phyloP scores from a whole-genome alignment of 2,797 vertebrate species.

The Streptopelia turtur region DNA sequence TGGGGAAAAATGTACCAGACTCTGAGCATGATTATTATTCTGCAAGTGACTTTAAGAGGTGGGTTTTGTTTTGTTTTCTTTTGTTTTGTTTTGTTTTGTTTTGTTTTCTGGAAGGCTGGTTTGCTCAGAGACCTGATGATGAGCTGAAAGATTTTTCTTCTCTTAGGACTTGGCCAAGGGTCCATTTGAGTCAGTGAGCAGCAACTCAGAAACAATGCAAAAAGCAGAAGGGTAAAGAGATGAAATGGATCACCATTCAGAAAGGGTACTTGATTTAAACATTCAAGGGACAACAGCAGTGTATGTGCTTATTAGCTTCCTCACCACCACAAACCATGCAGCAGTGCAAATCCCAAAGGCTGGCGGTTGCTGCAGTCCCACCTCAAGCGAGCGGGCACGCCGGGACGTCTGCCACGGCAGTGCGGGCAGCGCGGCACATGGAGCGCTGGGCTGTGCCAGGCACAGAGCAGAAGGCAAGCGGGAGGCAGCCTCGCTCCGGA shows the following conservation, averaged over 20 bases:
- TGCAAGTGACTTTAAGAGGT: neutral
- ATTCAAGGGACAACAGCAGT: neutral
- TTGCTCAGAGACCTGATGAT: neutral
- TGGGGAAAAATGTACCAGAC: neutral
- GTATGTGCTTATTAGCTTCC: neutral
- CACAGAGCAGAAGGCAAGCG: neutral
- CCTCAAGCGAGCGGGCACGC: neutral
- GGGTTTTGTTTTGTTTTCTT: no score
- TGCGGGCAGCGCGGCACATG: neutral
- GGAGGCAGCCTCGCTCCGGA: neutral
- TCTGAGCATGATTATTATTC: neutral
- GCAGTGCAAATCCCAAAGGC: fast-evolving
- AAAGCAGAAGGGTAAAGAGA: neutral
- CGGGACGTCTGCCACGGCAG: neutral
- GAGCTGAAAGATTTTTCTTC: neutral
- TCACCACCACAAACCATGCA: fast-evolving
- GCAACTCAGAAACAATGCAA: neutral
- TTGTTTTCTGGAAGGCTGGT: neutral
- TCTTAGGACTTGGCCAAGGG: neutral
- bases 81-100: no score
- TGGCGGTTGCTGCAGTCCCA: neutral
- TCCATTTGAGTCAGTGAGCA: neutral
- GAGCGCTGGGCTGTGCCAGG: neutral
- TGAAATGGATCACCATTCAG: neutral
- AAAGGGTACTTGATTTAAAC: neutral